Base-by-base conservation (phyloP, 1,140 invertebrate genomes). In the Leptinotarsa texana region DNA sequence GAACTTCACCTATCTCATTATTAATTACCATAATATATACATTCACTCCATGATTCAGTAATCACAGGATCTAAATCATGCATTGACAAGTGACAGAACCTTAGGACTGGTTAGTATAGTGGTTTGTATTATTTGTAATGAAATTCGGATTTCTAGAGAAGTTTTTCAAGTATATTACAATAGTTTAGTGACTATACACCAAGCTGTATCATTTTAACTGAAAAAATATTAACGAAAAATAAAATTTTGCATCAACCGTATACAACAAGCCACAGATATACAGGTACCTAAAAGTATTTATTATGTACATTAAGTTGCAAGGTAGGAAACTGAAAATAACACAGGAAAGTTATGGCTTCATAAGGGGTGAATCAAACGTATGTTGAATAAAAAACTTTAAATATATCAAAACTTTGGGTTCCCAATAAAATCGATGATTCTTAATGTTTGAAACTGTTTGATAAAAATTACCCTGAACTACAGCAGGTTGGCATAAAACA, bases 131-230 rank as follows among this genome's bases (percentile, higher is more conserved):
- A 70, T 70, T 70, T 80, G 76, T 73, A 80, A 79, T 82, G 76
- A 84, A 85, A 85, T 85, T 85, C 84, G 84, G 83, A 74, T 84
- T 81, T 82, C 83, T 84, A 84, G 83, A 84, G 83, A 83, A 83
- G 84, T 83, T 83, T 81, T 78, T 78, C 69, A 77, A 77, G 78
- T 82, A 81, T 81, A 78, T 81, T 82, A 82, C 80, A 82, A 75
- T 74, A 81, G 69, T 80, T 78, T 76, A 78, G 74, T 82, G 79
- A 76, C 75, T 57, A 70, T 61, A 82, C 81, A 83, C 76, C 76
- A 80, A 82, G 81, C 79, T 71, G 76, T 75, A 79, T 18, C 75
- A 78, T 71, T 69, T 63, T 42, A 79, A 80, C 72, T 74, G 70
- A 80, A 77, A 73, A 79, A 75, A 72, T 77, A 73, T 62, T 77